Conservation (phyloP, 2,888 invertebrate species). For the Phymatocera aterrima region DNA sequence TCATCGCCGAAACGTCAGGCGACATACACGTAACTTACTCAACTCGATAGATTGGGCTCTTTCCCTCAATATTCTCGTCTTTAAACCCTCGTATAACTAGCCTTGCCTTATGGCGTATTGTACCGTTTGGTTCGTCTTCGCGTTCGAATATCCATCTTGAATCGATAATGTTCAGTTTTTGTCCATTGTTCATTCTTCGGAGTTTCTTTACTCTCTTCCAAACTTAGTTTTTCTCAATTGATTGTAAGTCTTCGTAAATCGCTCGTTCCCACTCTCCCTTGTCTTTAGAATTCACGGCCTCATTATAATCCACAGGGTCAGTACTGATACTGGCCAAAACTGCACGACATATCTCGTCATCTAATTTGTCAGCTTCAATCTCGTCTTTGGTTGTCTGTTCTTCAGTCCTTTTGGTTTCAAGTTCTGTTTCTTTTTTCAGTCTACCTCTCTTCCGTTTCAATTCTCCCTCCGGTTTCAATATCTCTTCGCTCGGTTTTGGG, state of each 20-base stretch:
- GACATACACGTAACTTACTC: too few relatives aligned
- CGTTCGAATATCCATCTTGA: constrained; percentile 51
- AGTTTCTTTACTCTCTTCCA: constrained; percentile 32
- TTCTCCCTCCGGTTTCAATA: constrained; percentile 46
- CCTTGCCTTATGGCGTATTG: constrained; percentile 46
- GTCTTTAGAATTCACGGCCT: constrained; percentile 48
- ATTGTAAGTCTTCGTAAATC: constrained; percentile 48
- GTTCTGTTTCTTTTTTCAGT: constrained; percentile 24
- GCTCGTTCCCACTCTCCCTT: constrained; percentile 46
- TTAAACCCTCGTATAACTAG: constrained; percentile 49
- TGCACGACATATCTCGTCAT: neutral
- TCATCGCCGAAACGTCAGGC: too few relatives aligned
- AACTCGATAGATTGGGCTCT: too few relatives aligned
- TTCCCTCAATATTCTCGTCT: constrained; percentile 49
- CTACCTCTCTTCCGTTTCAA: constrained; percentile 36
- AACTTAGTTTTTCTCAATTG: constrained; percentile 53
- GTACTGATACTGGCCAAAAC: constrained; percentile 24
- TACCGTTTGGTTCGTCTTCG: constrained; percentile 47
- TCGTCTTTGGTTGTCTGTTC: constrained; percentile 16
- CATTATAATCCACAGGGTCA: constrained; percentile 40
- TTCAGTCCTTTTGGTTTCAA: neutral
- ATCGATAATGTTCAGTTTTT: too few relatives aligned
- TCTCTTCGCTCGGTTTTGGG: neutral
- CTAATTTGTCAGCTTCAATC: neutral
- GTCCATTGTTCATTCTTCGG: neutral